phyloP scores from a whole-genome alignment of 1,140 invertebrate species.

The Pseudobourletiella spinata region DNA sequence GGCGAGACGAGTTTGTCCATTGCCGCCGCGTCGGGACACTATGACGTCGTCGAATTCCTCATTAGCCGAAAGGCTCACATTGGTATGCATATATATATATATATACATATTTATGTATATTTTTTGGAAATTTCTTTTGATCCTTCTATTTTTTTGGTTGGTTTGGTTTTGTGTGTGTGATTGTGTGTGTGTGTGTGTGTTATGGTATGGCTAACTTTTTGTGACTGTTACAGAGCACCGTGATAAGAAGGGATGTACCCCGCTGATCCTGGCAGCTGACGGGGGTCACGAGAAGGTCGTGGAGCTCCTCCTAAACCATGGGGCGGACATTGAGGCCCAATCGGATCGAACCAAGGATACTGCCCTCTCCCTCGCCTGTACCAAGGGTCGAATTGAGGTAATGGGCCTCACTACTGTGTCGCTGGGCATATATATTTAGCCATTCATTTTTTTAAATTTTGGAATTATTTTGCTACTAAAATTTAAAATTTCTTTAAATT shows the following conservation, averaged over 20 bases:
- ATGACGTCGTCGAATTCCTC: constrained; percentile 86
- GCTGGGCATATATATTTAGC: no score
- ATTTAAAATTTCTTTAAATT: no score
- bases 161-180: no score
- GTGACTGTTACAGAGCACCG: constrained; percentile 63
- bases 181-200: no score
- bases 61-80: constrained; percentile 85
- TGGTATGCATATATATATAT: constrained; percentile 47
- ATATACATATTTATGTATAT: no score
- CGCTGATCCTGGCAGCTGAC: constrained; percentile 91
- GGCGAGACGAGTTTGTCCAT: constrained; percentile 96
- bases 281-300: constrained; percentile 93
- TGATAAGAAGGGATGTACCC: constrained; percentile 98
- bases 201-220: no score
- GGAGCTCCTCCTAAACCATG: constrained; percentile 82
- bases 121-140: no score
- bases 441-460: no score
- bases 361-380: constrained; percentile 92
- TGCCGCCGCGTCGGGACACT: constrained; percentile 93
- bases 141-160: no score
- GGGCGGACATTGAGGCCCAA: constrained; percentile 94
- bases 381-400: constrained; percentile 85
- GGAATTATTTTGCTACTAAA: no score
- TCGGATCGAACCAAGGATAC: constrained; percentile 98
- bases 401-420: background rate